Conservation (phyloP, 2,888 invertebrate species). For the Hemistola chrysoprasaria region DNA sequence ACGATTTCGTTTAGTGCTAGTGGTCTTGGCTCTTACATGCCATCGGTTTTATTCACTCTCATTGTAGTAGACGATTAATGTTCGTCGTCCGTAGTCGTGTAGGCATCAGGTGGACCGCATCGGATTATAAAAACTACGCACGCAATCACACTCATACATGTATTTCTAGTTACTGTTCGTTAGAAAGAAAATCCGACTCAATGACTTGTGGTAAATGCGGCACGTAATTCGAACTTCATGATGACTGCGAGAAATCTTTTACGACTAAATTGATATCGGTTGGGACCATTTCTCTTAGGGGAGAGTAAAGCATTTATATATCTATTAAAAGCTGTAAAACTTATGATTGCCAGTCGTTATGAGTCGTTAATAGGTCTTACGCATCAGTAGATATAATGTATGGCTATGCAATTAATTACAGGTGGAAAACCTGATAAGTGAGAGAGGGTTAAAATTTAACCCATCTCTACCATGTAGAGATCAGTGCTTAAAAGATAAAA, state of each 20-base stretch:
- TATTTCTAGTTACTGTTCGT: constrained; percentile 26
- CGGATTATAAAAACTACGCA: constrained; percentile 29
- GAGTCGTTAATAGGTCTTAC: no score
- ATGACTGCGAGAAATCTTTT: constrained; percentile 12
- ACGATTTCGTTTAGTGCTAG: no score
- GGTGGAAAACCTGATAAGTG: no score
- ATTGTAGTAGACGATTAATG: constrained; percentile 24
- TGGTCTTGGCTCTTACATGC: no score
- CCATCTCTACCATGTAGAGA: no score
- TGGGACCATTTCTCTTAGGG: constrained; percentile 2
- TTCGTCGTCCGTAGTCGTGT: constrained; percentile 19
- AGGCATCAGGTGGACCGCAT: constrained; percentile 25
- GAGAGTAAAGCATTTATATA: neutral
- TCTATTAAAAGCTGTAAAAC: no score
- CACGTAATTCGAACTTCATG: constrained; percentile 11
- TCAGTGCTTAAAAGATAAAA: no score
- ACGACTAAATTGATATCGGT: neutral
- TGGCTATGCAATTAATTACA: no score
- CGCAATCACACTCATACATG: constrained; percentile 22
- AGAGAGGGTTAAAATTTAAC: no score
- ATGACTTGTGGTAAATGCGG: constrained; percentile 10
- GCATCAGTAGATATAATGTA: no score
- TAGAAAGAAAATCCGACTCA: constrained; percentile 25
- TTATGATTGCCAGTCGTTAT: no score
- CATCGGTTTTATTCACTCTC: constrained; percentile 21